Conservation (phyloP, 2,113 vertebrate genomes). For the Oryctolagus cuniculus region DNA sequence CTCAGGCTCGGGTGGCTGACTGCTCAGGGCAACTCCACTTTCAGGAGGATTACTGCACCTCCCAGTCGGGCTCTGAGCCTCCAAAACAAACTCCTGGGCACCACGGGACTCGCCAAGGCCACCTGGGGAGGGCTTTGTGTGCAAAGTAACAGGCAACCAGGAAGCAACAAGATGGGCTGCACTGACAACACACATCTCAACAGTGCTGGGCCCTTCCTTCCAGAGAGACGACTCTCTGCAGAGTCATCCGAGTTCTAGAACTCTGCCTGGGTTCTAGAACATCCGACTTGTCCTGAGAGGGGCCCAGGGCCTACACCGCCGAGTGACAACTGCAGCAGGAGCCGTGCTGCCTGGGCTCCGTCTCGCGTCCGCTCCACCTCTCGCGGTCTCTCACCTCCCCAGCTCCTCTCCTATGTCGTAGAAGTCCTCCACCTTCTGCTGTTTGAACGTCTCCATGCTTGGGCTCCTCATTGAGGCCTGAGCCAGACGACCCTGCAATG, state of each 20-base stretch:
- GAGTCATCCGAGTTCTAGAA: background rate
- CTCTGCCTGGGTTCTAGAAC: slow-evolving; percentile 38
- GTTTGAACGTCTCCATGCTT: slow-evolving; percentile 96
- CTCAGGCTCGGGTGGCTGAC: background rate
- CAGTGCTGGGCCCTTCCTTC: background rate
- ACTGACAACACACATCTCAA: background rate
- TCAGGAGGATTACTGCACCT: slow-evolving; percentile 59
- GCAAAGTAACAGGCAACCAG: background rate
- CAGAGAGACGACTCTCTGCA: background rate
- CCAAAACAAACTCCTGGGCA: slow-evolving; percentile 58
- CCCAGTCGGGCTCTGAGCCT: slow-evolving; percentile 27
- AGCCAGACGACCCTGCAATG: slow-evolving; percentile 75
- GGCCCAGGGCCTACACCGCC: background rate
- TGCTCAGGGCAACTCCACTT: slow-evolving; percentile 54
- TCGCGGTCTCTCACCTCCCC: slow-evolving; percentile 91
- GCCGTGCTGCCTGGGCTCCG: background rate
- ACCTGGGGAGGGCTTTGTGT: slow-evolving; percentile 2
- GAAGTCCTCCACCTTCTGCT: slow-evolving; percentile 95
- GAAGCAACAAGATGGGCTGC: background rate
- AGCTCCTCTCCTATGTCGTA: slow-evolving; percentile 95
- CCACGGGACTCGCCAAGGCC: background rate
- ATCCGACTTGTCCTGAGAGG: background rate
- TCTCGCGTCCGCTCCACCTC: background rate
- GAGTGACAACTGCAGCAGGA: background rate
- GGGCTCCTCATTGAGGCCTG: slow-evolving; percentile 91